Base-by-base conservation (phyloP, 1,140 invertebrate species). In the Drosophila aff. region DNA sequence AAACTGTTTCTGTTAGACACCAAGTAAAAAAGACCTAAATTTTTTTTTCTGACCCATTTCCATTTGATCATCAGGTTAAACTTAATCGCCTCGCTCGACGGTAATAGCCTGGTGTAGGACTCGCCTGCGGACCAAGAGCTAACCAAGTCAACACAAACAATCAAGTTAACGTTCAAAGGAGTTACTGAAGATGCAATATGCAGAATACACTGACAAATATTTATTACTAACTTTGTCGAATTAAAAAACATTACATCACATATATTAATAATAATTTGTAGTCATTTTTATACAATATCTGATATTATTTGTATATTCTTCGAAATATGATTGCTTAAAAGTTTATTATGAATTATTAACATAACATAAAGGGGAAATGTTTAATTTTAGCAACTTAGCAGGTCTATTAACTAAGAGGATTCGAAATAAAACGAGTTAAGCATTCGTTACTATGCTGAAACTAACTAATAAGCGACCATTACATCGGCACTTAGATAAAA, bases 81-180 rank as follows among this genome's bases (percentile, higher is more conserved):
- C 58, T 62, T 81, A 73, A 77, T 85, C 55, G 61, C 49, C 75
- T 64, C 40, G 50, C 52, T 65, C 62, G 59, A 58, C 66, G 44
- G 77, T 85, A 69, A 78, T 77, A 60, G 33, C 52, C 61, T 63
- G 36, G 36, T 65, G 68, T 55, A 40, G n/a, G 10, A 1, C 55
- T 69, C 40, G 41, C 61, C 73, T 31, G 50, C 26, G 31, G 65
- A 61, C 59, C 67, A 64, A 68, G 11, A 44, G 60, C 76, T 47
- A 81, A 52, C 65, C 44, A 76, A 76, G 52, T 72, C 67, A 81
- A 62, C 68, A 62, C 40, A 55, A 47, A 62, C 67, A 72, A 43
- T 41, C 67, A 36, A 38, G 64, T 61, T 66, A 66, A 61, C 64
- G 36, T 31, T 28, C 36, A 41, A 53, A 60, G 46, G 21, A 60